Base-by-base conservation (phyloP, 1,140 invertebrate genomes). In the Antheraea pernyi region DNA sequence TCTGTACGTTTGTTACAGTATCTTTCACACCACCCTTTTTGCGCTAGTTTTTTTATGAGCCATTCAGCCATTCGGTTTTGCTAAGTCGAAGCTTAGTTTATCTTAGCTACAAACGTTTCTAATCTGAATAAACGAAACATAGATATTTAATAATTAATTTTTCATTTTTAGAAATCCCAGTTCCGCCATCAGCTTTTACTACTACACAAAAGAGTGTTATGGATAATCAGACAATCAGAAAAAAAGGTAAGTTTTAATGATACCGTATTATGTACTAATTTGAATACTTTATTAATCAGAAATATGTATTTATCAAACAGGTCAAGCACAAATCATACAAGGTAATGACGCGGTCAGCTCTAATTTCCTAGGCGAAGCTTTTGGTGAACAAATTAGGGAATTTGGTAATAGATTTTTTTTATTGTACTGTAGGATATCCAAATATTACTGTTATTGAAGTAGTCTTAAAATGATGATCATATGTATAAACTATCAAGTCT, bases 91-190 rank as follows among this genome's bases (percentile, higher is more conserved):
- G 22, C 4, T 30, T 30, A 2, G 22, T 30, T 30, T 30, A 30
- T 30, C 1, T 30, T 30, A 30, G 22, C 22, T 30, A 30, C 22
- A 30, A 30, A 30, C 22, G 22, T 30, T 30, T 30, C 4, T 2
- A 30, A 42, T 42, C 39, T 42, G 11, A 42, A 42, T 8, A 42
- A 42, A 42, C 7, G 7, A 11, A 1, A 10, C 39, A 42, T 42
- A 30, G 39, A 2, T 42, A 0, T 42, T 42, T 42, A 10, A 8
- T 53, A 53, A 53, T 11, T 0, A 53, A 13, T n/a, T n/a, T n/a
- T n/a, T n/a, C n/a, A n/a, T 71, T 83, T 78, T 65, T 75, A 92
- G 90, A 92, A 85, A 92, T 92, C 68, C 90, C 90, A 7, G 90
- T 85, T 0, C 90, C 90, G 7, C 88, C 90, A 2, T 91, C 90